Evolutionary conservation across 2,888 invertebrate species (phyloP).

Genomic region (Apodemia hepburni): DNA sequence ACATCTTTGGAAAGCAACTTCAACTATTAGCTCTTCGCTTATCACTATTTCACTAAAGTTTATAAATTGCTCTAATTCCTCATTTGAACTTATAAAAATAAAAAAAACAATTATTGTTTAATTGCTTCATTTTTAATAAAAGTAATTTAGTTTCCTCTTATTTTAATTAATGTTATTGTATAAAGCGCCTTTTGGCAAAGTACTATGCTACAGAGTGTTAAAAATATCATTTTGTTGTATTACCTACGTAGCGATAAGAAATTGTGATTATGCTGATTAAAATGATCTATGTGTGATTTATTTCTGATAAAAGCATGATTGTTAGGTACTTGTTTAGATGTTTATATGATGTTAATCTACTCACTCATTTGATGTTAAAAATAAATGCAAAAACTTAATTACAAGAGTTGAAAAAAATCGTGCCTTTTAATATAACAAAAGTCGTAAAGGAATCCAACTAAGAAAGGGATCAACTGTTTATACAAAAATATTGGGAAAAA

Average conservation of each 20-base stretch:
- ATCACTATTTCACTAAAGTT: neutral
- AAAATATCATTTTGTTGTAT: neutral
- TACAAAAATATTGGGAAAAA: no score
- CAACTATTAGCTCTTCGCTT: conserved; percentile 32
- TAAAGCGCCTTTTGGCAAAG: neutral
- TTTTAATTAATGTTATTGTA: neutral
- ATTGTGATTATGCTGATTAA: neutral
- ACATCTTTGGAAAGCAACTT: conserved; percentile 26
- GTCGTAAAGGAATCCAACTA: no score
- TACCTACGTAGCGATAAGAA: neutral
- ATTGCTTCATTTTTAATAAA: no score
- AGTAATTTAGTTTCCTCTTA: neutral
- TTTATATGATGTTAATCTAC: neutral
- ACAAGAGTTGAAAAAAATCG: neutral
- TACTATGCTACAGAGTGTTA: neutral
- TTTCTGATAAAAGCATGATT: neutral
- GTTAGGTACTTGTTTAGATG: conserved; percentile 1
- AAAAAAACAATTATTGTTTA: no score
- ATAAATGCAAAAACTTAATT: neutral
- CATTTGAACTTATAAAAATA: no score
- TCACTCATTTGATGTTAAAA: no score
- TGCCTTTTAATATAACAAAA: no score
- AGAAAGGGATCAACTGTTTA: no score
- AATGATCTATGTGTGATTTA: neutral
- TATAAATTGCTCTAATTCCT: neutral